Evolutionary conservation across 1,140 invertebrate genomes (phyloP).

Genomic region (Eumaeus atala): DNA sequence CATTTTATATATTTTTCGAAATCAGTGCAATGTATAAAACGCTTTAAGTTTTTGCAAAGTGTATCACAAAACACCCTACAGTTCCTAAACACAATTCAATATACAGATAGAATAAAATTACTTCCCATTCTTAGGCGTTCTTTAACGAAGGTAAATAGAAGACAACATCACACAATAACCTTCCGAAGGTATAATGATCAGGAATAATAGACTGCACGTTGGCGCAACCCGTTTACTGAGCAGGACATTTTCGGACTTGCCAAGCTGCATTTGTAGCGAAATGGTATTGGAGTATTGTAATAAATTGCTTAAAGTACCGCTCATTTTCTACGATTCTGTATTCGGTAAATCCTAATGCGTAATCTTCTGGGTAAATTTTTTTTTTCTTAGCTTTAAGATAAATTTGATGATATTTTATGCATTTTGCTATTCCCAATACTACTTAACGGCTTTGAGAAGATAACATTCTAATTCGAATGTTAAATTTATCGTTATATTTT

Average conservation of each 20-base stretch:
- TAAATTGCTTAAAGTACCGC: constrained; percentile 2
- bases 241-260: constrained; percentile 46
- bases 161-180: constrained; percentile 10
- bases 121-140: constrained; percentile 3
- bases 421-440: too few species aligned
- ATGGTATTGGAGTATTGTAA: neutral
- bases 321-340: too few species aligned
- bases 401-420: too few species aligned
- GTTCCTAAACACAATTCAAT: too few species aligned
- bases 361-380: too few species aligned
- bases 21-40: neutral
- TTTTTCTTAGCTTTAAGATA: too few species aligned
- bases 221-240: constrained; percentile 42
- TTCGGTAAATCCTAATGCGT: too few species aligned
- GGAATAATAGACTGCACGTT: constrained; percentile 5
- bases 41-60: neutral
- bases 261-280: neutral
- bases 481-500: too few species aligned
- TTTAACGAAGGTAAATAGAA: constrained; percentile 8
- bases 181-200: constrained; percentile 5
- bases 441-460: too few species aligned
- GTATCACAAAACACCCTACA: too few species aligned
- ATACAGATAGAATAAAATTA: neutral
- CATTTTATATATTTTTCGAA: too few species aligned
- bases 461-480: too few species aligned